These are phyloP conservation scores for Spialia ferax DNA, from an alignment of 2,888 invertebrate species.

Conservation along the genomic window DNA sequence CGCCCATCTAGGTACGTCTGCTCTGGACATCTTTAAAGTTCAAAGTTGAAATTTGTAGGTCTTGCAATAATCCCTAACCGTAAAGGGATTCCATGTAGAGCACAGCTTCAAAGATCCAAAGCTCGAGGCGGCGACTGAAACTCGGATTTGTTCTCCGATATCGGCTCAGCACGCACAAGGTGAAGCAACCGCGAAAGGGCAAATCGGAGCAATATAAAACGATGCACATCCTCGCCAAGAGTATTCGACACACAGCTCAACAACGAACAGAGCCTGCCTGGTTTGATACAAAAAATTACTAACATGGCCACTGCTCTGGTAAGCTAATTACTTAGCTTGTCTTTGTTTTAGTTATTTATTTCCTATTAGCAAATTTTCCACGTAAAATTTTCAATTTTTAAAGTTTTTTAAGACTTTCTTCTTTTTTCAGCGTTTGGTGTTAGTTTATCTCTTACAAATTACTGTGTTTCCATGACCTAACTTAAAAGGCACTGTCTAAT, in stretches of 20 bases:
- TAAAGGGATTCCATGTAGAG: conserved; percentile 42
- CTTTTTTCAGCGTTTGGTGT: too few species aligned
- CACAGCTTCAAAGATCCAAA: conserved; percentile 47
- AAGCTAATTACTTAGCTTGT: conserved; percentile 54
- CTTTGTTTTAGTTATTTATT: background rate
- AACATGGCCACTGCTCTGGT: conserved; percentile 71
- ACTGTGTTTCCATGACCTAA: too few species aligned
- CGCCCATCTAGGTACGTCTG: background rate
- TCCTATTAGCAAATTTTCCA: too few species aligned
- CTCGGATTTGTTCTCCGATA: conserved; percentile 66
- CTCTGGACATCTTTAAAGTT: background rate
- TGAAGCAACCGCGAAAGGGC: conserved; percentile 85
- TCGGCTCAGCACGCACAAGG: conserved; percentile 75
- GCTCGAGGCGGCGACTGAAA: conserved; percentile 57
- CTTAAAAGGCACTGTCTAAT: too few species aligned
- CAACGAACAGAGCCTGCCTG: conserved; percentile 61
- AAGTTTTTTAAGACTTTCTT: too few species aligned
- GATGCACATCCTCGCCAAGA: conserved; percentile 76
- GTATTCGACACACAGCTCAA: conserved; percentile 77
- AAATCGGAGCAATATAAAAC: conserved; percentile 83
- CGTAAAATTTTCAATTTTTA: too few species aligned
- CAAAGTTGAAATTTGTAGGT: background rate
- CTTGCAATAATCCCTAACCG: conserved; percentile 14
- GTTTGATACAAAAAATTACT: conserved; percentile 51
- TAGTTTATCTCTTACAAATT: too few species aligned